Conservation (phyloP, 2,888 invertebrate species). For the Zhuqinia jingwanae region DNA sequence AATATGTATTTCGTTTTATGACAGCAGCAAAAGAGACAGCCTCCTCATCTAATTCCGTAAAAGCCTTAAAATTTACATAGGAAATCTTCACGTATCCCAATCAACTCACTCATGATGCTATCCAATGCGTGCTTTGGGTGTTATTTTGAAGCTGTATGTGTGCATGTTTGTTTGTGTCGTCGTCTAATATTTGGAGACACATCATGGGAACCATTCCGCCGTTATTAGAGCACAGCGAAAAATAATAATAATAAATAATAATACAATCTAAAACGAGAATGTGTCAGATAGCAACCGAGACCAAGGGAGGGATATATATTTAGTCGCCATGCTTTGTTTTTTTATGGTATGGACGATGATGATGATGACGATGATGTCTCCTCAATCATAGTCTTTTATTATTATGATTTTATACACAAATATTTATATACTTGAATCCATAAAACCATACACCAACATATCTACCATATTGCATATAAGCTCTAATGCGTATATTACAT, state of each 20-base stretch:
- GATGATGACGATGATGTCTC: background rate
- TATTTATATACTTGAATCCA: background rate
- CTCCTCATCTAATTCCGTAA: background rate
- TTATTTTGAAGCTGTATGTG: background rate
- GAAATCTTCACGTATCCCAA: slow-evolving; percentile 15
- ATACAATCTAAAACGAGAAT: slow-evolving; percentile 44
- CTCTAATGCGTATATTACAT: no score
- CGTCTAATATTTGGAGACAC: slow-evolving; percentile 54
- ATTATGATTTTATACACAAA: slow-evolving; percentile 10
- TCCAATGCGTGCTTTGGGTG: background rate
- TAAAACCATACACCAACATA: background rate
- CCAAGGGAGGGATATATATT: background rate
- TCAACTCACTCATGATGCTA: background rate
- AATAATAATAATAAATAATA: no score
- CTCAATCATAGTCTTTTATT: background rate
- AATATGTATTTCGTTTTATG: slow-evolving; percentile 13
- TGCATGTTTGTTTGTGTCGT: background rate
- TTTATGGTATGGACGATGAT: background rate
- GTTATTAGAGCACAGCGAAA: slow-evolving; percentile 49
- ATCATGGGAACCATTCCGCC: slow-evolving; percentile 34
- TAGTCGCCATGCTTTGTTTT: slow-evolving; percentile 6
- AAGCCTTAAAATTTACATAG: slow-evolving; percentile 35
- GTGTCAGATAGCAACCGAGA: slow-evolving; percentile 17
- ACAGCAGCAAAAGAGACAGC: background rate
- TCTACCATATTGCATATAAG: background rate